A percentile compares a stretch with the other conserved stretches of the same genome.
Conservation (phyloP, 2,113 vertebrate species). For the Pluvianellus socialis region DNA sequence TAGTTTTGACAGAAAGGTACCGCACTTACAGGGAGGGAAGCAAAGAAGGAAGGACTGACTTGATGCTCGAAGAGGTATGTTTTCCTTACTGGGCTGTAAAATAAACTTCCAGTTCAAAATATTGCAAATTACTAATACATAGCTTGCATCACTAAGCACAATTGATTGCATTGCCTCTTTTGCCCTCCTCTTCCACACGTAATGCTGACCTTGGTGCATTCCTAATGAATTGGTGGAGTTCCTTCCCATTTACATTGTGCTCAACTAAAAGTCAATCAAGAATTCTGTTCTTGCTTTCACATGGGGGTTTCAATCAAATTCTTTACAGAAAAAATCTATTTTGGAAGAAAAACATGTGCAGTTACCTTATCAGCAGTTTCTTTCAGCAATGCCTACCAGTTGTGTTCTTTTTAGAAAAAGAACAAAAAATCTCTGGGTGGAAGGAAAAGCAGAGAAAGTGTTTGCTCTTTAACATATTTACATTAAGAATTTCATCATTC, state of each 20-base stretch:
- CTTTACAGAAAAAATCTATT: not conserved
- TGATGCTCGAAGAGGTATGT: not conserved
- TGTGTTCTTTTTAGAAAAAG: not conserved
- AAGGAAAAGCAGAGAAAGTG: not conserved
- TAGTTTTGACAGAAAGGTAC: not conserved
- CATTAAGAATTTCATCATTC: not conserved
- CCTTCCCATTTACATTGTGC: not conserved
- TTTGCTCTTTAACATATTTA: not conserved
- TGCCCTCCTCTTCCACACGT: not conserved
- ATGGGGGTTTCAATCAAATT: not conserved
- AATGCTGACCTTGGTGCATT: not conserved
- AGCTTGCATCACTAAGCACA: not conserved
- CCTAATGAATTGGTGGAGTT: not conserved
- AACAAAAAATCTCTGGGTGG: not conserved
- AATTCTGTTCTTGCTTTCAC: not conserved
- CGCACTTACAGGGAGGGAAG: not conserved
- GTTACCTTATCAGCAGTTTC: not conserved
- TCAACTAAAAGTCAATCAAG: not conserved
- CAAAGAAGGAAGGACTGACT: not conserved
- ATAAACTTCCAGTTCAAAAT: not conserved
- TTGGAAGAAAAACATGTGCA: not conserved
- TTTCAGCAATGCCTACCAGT: not conserved
- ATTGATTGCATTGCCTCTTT: not conserved
- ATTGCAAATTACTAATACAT: not conserved
- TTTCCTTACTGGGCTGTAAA: not conserved